phyloP scores from a whole-genome alignment of 2,797 vertebrate species.

The Pseudomugil gertrudae region DNA sequence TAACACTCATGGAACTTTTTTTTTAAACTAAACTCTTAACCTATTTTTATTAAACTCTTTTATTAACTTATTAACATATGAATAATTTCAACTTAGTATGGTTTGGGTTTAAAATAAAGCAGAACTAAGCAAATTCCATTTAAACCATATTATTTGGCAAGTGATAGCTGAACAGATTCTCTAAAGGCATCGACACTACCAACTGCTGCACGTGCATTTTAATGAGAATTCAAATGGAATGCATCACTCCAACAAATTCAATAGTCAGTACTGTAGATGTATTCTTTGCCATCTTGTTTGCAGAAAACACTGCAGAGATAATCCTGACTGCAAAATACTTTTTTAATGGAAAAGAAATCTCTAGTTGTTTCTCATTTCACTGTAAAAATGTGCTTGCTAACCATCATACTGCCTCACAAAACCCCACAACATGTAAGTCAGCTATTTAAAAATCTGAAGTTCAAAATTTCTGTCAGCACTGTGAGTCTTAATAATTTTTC shows the following conservation, averaged over 20 bases:
- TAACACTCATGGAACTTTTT: slow-evolving; percentile 41
- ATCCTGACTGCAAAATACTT: not conserved
- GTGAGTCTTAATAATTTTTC: not conserved
- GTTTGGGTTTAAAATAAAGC: slow-evolving; percentile 51
- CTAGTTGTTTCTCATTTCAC: not conserved
- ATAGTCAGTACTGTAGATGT: slow-evolving; percentile 11
- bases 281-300: slow-evolving; percentile 11
- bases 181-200: slow-evolving; percentile 5
- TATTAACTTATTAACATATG: too few species aligned
- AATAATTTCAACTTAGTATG: slow-evolving; percentile 60
- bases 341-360: not conserved
- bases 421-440: not conserved
- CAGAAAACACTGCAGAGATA: not conserved
- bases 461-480: slow-evolving; percentile 1
- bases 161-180: slow-evolving; percentile 31
- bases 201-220: slow-evolving; percentile 7
- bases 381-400: not conserved
- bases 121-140: slow-evolving; percentile 57
- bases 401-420: not conserved
- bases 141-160: slow-evolving; percentile 53
- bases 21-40: too few species aligned
- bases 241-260: slow-evolving; percentile 6
- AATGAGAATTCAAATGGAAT: slow-evolving; percentile 11
- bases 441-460: not conserved
- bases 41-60: too few species aligned